These are phyloP conservation scores for Hoplias malabaricus DNA, from an alignment of 2,113 vertebrate species.

Conservation along the genomic window DNA sequence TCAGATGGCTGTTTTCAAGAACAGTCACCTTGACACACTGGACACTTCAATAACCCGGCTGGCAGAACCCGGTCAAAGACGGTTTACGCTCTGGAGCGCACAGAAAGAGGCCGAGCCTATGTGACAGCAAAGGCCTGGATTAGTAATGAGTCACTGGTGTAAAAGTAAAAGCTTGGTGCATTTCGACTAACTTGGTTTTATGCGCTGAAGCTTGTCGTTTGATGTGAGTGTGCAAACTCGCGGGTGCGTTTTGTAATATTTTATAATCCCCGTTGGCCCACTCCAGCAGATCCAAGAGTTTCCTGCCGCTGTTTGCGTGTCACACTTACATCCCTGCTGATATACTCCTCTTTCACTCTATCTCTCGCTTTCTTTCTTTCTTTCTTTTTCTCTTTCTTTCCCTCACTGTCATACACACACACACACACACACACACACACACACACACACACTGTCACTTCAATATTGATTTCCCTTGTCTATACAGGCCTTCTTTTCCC, in stretches of 20 bases:
- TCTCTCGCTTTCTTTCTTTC: background rate
- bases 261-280: background rate
- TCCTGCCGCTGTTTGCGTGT: background rate
- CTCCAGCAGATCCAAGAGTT: background rate
- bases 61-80: no score
- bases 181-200: background rate
- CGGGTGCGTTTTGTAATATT: conserved; percentile 8
- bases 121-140: background rate
- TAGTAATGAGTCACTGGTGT: background rate
- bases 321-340: background rate
- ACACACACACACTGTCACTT: background rate
- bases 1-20: no score
- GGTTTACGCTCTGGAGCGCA: no score
- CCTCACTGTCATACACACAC: background rate
- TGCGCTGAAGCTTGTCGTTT: background rate
- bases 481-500: background rate
- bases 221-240: background rate
- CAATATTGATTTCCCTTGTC: conserved; percentile 31
- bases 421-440: background rate
- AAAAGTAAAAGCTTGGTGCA: background rate
- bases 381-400: background rate
- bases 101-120: no score
- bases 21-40: no score
- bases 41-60: no score
- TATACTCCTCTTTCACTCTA: background rate